Evolutionary conservation across 2,888 invertebrate genomes (phyloP).

Genomic region (Helobdella robusta): DNA sequence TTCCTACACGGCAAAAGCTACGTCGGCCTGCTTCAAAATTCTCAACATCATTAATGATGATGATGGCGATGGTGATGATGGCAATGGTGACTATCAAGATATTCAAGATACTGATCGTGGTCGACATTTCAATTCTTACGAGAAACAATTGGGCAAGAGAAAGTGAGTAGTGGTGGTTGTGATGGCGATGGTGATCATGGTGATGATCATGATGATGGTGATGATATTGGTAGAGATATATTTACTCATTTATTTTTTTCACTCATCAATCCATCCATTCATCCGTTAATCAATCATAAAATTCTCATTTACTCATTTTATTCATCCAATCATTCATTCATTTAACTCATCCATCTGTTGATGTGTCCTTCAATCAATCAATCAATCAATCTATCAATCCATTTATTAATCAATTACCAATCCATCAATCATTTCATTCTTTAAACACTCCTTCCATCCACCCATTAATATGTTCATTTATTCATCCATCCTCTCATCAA

Average conservation of each 20-base stretch:
- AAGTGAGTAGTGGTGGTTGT: neutral
- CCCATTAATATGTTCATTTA: neutral
- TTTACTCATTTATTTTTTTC: too few species aligned
- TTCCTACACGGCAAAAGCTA: neutral
- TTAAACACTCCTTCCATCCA: neutral
- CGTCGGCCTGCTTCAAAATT: neutral
- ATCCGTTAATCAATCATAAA: too few species aligned
- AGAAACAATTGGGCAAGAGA: too few species aligned
- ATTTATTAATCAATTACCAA: neutral
- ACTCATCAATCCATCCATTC: too few species aligned
- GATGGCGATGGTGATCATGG: conserved; percentile 1
- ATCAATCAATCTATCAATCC: neutral
- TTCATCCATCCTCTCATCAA: neutral
- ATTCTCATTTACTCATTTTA: too few species aligned
- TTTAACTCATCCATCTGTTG: neutral
- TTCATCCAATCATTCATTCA: too few species aligned
- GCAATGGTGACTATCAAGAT: neutral
- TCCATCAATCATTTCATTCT: neutral
- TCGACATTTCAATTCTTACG: too few species aligned
- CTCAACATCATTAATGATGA: neutral
- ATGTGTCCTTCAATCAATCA: neutral
- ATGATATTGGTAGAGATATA: neutral
- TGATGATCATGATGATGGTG: conserved; percentile 8
- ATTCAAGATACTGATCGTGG: neutral
- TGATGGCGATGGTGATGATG: neutral